phyloP scores from a whole-genome alignment of 1,140 invertebrate genomes.

The Alviniconcha marisindica region DNA sequence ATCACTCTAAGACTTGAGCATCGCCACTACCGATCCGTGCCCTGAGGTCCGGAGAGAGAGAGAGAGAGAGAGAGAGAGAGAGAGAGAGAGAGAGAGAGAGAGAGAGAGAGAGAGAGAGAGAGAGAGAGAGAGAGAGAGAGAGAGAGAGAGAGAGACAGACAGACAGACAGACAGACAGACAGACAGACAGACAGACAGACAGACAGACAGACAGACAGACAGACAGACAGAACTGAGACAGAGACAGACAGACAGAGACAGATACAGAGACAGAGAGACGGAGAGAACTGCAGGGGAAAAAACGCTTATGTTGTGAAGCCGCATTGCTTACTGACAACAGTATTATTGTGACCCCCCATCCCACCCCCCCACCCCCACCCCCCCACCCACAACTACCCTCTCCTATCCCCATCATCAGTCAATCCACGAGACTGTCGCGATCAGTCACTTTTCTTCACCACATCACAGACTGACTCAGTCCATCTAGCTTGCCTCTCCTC shows the following conservation, averaged over 20 bases:
- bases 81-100: conserved; percentile 13
- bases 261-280: background rate
- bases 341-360: too few relatives aligned
- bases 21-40: too few relatives aligned
- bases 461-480: too few relatives aligned
- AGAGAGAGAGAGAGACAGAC: conserved; percentile 10
- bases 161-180: conserved; percentile 7
- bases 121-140: background rate
- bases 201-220: background rate
- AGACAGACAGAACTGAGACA: background rate
- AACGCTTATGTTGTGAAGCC: too few relatives aligned
- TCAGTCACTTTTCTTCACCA: too few relatives aligned
- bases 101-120: conserved; percentile 17
- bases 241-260: background rate
- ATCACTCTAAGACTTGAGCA: too few relatives aligned
- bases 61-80: conserved; percentile 7
- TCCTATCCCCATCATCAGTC: too few relatives aligned
- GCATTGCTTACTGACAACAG: too few relatives aligned
- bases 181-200: background rate
- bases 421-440: too few relatives aligned
- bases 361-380: too few relatives aligned
- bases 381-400: too few relatives aligned
- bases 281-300: background rate
- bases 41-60: background rate
- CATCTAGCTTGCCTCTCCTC: too few relatives aligned